Conservation (phyloP, 2,888 invertebrate genomes). For the Baccha elongata region DNA sequence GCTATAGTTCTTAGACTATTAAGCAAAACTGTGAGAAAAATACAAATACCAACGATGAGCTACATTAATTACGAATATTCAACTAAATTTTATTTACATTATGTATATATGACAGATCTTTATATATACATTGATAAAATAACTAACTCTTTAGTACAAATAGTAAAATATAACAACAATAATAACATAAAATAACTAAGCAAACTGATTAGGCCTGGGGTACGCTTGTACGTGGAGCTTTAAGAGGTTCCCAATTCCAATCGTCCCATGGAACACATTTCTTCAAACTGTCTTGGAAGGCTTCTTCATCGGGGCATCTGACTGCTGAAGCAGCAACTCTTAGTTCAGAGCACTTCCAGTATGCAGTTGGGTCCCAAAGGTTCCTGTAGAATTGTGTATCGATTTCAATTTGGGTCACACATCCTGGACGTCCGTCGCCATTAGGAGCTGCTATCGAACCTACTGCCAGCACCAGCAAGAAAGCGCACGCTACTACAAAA, state of each 20-base stretch:
- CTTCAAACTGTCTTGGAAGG: constrained; percentile 76
- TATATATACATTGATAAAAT: too few species aligned
- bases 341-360: constrained; percentile 76
- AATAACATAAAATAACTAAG: too few species aligned
- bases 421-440: constrained; percentile 77
- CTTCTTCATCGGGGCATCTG: constrained; percentile 73
- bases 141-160: too few species aligned
- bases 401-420: constrained; percentile 76
- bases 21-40: too few species aligned
- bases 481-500: background rate
- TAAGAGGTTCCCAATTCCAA: constrained; percentile 77
- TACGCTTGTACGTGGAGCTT: constrained; percentile 75
- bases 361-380: constrained; percentile 77
- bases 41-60: too few species aligned
- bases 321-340: constrained; percentile 74
- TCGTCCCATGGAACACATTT: constrained; percentile 77
- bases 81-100: too few species aligned
- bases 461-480: background rate
- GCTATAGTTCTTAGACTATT: too few species aligned
- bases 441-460: background rate
- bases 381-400: constrained; percentile 75
- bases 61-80: too few species aligned
- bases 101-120: too few species aligned
- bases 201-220: background rate
- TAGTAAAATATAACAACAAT: background rate